Conservation (phyloP, 2,113 vertebrate species). For the Macquaria australasica region DNA sequence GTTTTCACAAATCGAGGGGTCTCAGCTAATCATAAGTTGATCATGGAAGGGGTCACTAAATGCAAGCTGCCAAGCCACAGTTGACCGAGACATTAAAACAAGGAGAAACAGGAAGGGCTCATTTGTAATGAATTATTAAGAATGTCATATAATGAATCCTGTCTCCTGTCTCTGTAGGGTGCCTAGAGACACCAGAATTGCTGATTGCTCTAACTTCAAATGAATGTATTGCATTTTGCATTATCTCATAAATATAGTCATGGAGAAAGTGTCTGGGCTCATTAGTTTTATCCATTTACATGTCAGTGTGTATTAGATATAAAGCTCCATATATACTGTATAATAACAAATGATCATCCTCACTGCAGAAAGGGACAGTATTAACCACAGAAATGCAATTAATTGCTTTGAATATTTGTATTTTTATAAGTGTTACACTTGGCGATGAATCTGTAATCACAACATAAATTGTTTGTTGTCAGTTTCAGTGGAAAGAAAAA, state of each 20-base stretch:
- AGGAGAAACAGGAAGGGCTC: constrained; percentile 69
- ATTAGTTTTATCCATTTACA: constrained; percentile 68
- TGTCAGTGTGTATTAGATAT: constrained; percentile 46
- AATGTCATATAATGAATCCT: constrained; percentile 79
- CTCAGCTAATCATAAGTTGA: constrained; percentile 59
- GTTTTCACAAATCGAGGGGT: constrained; percentile 14
- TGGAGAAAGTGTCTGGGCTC: constrained; percentile 55
- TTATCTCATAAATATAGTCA: constrained; percentile 77
- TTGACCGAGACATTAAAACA: constrained; percentile 60
- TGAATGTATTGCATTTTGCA: constrained; percentile 76
- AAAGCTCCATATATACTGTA: constrained; percentile 31
- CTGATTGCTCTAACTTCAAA: constrained; percentile 78
- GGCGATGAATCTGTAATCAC: not conserved
- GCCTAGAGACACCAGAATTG: constrained; percentile 70
- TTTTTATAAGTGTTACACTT: not conserved
- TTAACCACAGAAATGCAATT: constrained; percentile 5
- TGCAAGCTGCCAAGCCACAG: constrained; percentile 26
- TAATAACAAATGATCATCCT: constrained; percentile 30
- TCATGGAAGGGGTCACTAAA: constrained; percentile 47
- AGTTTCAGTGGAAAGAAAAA: not conserved
- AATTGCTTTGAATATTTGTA: constrained; percentile 14
- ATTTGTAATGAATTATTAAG: constrained; percentile 82
- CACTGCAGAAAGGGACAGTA: not conserved
- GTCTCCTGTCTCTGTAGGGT: constrained; percentile 71
- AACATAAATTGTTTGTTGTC: not conserved